phyloP scores from a whole-genome alignment of 2,888 invertebrate species.

The Galerucella pusilla region DNA sequence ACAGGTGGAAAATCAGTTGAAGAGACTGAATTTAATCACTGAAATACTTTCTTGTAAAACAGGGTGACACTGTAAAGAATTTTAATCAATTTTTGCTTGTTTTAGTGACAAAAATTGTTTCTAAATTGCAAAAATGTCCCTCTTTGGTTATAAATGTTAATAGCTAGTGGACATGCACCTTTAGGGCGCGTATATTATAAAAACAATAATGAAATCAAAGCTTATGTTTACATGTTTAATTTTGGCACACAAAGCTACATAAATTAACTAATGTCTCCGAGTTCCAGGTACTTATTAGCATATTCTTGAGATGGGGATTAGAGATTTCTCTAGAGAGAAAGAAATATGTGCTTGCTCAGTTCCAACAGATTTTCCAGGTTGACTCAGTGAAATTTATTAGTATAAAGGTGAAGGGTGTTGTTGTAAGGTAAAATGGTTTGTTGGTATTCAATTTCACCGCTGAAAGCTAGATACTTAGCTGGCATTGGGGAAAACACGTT shows the following conservation, averaged over 20 bases:
- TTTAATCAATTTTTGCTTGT: no score
- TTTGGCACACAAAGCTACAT: background rate
- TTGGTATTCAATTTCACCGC: conserved; percentile 4
- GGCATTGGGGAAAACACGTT: background rate
- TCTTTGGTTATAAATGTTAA: no score
- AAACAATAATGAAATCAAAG: background rate
- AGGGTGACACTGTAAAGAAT: no score
- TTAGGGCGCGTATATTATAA: no score
- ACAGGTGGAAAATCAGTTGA: no score
- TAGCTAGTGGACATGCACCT: no score
- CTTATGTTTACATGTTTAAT: background rate
- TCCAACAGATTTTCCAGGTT: conserved; percentile 21
- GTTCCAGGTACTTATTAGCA: conserved; percentile 20
- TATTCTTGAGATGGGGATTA: conserved; percentile 23
- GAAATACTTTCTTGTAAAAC: no score
- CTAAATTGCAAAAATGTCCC: no score
- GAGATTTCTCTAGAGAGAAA: conserved; percentile 27
- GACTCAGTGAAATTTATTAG: conserved; percentile 23
- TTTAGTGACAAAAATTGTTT: no score
- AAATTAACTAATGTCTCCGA: background rate
- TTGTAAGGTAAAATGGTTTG: conserved; percentile 9
- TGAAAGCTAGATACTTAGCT: background rate
- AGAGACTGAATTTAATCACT: no score
- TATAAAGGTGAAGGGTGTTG: conserved; percentile 11
- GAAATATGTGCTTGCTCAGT: conserved; percentile 16